Percentiles rank a stretch among this genome's conserved stretches.
Conservation (phyloP, 2,113 vertebrate genomes). For the Dasypus novemcinctus region DNA sequence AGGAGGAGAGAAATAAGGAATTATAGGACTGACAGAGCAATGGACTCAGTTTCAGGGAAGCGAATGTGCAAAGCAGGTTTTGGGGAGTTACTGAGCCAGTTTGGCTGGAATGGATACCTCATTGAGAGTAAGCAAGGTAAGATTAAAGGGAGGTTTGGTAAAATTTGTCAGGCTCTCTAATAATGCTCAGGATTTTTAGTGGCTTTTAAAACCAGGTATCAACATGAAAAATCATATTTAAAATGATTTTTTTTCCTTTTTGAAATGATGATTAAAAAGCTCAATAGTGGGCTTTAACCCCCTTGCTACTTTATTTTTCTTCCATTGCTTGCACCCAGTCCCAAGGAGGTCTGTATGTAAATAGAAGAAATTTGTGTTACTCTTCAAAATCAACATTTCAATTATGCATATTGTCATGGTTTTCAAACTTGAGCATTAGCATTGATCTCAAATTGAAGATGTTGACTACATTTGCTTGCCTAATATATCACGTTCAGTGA, state of each 20-base stretch:
- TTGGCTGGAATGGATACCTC: not conserved
- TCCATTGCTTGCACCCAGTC: rapidly evolving
- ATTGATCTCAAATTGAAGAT: not conserved
- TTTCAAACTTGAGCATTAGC: not conserved
- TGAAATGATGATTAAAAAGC: not conserved
- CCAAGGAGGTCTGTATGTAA: not conserved
- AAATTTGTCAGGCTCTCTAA: not conserved
- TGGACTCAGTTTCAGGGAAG: not conserved
- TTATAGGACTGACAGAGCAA: not conserved
- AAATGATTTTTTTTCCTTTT: not conserved
- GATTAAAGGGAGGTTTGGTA: rapidly evolving
- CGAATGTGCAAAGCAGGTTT: not conserved
- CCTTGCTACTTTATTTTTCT: not conserved
- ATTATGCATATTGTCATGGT: not conserved
- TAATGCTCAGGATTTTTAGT: not conserved
- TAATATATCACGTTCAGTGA: not conserved
- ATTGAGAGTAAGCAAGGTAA: not conserved
- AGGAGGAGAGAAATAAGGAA: not conserved
- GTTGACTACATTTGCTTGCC: not conserved
- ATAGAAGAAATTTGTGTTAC: not conserved
- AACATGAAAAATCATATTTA: not conserved
- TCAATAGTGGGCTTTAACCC: not conserved
- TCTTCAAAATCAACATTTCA: not conserved
- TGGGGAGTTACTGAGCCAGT: not conserved
- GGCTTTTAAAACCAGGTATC: not conserved